Conservation (phyloP, 2,888 invertebrate species). For the Leptura quadrifasciata region DNA sequence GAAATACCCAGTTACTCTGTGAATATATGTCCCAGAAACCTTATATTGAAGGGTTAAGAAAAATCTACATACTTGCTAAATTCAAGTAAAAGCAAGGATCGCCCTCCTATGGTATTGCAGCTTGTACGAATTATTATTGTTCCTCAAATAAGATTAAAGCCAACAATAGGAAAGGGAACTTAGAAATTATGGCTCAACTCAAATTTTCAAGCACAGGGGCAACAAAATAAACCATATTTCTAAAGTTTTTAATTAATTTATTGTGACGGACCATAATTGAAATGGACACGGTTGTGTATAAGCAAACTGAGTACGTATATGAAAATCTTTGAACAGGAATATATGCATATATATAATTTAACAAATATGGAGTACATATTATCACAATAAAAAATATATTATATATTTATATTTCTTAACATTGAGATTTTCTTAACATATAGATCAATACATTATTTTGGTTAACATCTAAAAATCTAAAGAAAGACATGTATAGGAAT, state of each 20-base stretch:
- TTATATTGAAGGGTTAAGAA: no score
- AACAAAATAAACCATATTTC: not conserved
- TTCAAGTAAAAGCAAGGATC: no score
- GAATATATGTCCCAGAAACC: no score
- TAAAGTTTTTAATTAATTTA: not conserved
- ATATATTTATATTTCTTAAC: constrained; percentile 7
- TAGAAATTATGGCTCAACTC: no score
- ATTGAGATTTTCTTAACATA: not conserved
- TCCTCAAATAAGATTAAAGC: no score
- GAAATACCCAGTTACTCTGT: no score
- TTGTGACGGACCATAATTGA: not conserved
- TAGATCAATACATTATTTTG: not conserved
- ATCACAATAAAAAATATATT: constrained; percentile 2
- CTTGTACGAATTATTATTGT: no score
- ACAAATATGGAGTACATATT: constrained; percentile 2
- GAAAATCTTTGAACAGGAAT: not conserved
- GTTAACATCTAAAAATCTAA: constrained; percentile 1
- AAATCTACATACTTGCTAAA: no score
- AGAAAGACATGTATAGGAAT: constrained; percentile 1
- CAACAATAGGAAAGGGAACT: no score
- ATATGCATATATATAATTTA: not conserved
- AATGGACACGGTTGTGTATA: not conserved
- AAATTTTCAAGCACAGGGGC: no score
- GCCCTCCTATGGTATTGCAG: no score
- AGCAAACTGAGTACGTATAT: not conserved